Percentiles rank a stretch among this genome's conserved stretches.
Evolutionary conservation across 2,113 vertebrate genomes (phyloP).

Genomic region (Scomber scombrus): DNA sequence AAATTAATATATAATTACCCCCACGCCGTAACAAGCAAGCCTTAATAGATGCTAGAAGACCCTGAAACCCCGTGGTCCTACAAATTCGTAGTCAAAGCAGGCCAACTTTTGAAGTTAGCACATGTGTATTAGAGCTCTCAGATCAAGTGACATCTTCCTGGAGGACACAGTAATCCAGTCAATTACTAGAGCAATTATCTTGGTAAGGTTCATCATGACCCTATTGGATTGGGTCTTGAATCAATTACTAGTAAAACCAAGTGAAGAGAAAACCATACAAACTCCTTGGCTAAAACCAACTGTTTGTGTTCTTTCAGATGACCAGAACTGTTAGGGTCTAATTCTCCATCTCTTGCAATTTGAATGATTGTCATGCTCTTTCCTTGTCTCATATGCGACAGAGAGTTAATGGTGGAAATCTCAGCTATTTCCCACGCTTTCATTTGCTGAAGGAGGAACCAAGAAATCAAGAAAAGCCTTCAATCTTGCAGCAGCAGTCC

Average conservation of each 20-base stretch:
- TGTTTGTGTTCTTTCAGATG: background rate
- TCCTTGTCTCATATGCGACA: background rate
- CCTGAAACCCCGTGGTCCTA: conserved; percentile 28
- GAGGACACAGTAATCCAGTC: conserved; percentile 7
- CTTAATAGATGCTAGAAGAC: conserved; percentile 59
- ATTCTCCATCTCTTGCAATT: background rate
- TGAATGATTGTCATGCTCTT: background rate
- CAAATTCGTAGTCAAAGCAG: conserved; percentile 23
- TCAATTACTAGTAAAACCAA: conserved; percentile 28
- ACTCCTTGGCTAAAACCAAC: conserved; percentile 20
- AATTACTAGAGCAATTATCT: conserved; percentile 34
- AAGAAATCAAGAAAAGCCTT: conserved; percentile 18
- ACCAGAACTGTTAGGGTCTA: conserved; percentile 4
- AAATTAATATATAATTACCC: conserved; percentile 67
- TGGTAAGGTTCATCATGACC: conserved; percentile 42
- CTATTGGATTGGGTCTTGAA: conserved; percentile 37
- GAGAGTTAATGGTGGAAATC: conserved; percentile 13
- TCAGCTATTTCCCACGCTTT: conserved; percentile 12
- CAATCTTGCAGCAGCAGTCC: conserved; percentile 36
- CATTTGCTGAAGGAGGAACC: conserved; percentile 6
- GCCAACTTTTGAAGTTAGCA: conserved; percentile 48
- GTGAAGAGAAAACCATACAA: conserved; percentile 27
- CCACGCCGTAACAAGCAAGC: conserved; percentile 58
- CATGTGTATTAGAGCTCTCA: conserved; percentile 45
- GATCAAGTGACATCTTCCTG: conserved; percentile 41